Evolutionary conservation across 2,797 vertebrate species (phyloP), one percentile per base, ranked within the genome.

Genomic region (Oreochromis mossambicus): DNA sequence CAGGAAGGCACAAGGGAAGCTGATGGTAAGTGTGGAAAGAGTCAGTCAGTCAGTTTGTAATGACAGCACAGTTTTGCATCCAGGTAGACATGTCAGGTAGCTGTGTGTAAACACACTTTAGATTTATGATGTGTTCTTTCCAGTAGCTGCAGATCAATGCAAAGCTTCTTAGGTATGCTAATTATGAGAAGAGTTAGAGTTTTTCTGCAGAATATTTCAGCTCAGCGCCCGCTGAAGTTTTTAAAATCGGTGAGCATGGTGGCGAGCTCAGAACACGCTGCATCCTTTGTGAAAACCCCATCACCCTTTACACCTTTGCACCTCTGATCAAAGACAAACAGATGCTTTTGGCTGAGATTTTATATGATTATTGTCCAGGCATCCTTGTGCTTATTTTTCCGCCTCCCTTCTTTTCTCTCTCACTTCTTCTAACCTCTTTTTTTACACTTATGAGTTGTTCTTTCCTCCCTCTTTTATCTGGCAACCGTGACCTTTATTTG

Each of bases 251-350:
- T 24, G n/a, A 46, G 10, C 21, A 6, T 17, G 8, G 1, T 2
- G 43, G 43, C 0, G 24, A 48, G 14, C 70, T 3, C 26, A 50
- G 43, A 19, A 2, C 6, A 12, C 10, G 15, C 68, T 11, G 15
- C 43, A 3, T 0, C 1, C 41, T 73, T 11, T 19, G 43, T 32
- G 43, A 75, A 32, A 75, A 17, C 0, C 26, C 0, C 68, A 1
- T 73, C 15, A 7, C 0, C 14, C 41, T 29, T 29, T 5, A 8
- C 24, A 48, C 6, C 43, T 5, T 1, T 0, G 2, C 10, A 5
- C 32, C 43, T 50, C 17, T n/a, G 17, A 75, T 50, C 43, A 75
- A 50, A 75, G 43, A 75, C 43, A 50, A n/a, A 50, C 24, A 73
- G 68, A 29, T 48, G 41, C 2, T 48, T 17, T 41, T 68, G 36